Evolutionary conservation across 2,888 invertebrate species (phyloP), one percentile per base, ranked within the genome.

Genomic region (Limnephilus lunatus): DNA sequence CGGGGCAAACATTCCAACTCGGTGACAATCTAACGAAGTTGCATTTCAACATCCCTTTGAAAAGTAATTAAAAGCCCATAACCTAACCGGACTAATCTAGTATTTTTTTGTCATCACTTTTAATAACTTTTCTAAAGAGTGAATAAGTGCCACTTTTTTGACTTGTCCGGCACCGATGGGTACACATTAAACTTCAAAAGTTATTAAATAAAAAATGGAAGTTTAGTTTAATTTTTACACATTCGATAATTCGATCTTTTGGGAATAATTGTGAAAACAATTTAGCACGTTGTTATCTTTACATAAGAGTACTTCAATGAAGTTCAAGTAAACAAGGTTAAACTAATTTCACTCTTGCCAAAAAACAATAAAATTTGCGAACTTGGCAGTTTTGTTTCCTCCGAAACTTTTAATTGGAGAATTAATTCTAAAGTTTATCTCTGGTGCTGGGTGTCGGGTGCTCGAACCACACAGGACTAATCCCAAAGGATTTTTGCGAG

Each of bases 341-440:
- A 68, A 68, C 25, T 68, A 68, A 68, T 68, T 68, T 25, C 68
- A 68, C 9, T 68, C 68, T 68, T 68, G 25, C 25, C 30, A 86
- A 86, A 85, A 86, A 86, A 86, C 86, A 86, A 86, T 86, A 86
- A 86, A 86, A 86, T 86, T 48, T 44, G 86, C 53, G 14, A 35
- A 85, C 44, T 44, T 86, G 39, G 85, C 39, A 44, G 44, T 53
- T 48, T 48, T 44, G 30, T 86, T 86, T 44, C 48, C 30, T 48
- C 30, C 44, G 86, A 44, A 86, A 86, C 44, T 86, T 86, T 86
- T 86, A 86, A 86, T 86, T 86, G 30, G 86, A 86, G 44, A 48
- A 86, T 48, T 86, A 86, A 44, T 86, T 86, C 39, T 39, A 48
- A 86, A 86, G 86, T 86, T 85, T 48, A 39, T 39, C 44, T 86